Percentiles rank a stretch among this genome's conserved stretches.
Conservation (phyloP, 2,797 vertebrate species). For the Dendrocincla tyrannina region DNA sequence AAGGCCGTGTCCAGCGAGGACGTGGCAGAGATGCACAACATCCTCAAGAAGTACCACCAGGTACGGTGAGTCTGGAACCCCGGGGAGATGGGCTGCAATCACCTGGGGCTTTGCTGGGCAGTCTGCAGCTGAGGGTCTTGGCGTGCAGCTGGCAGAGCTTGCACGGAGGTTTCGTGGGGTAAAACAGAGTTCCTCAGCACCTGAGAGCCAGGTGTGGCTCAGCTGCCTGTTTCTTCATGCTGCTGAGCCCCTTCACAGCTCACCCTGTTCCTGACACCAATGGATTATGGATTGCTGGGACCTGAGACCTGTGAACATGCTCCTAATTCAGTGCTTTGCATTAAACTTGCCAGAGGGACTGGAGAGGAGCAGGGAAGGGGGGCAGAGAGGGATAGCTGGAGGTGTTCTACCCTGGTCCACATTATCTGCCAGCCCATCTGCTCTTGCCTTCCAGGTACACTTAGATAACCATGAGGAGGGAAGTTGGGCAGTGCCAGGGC, state of each 20-base stretch:
- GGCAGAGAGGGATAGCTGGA: neutral
- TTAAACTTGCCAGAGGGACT: neutral
- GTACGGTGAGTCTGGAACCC: slow-evolving; percentile 74
- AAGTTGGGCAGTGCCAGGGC: neutral
- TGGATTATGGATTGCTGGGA: neutral
- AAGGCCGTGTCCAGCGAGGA: slow-evolving; percentile 94
- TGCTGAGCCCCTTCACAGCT: neutral
- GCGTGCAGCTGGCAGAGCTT: neutral
- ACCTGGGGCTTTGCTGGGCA: neutral
- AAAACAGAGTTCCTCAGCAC: rapidly evolving
- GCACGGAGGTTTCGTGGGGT: neutral
- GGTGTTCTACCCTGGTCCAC: neutral
- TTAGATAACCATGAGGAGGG: neutral
- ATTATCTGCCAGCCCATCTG: neutral
- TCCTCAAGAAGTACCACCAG: slow-evolving; percentile 96
- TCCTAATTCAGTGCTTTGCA: neutral
- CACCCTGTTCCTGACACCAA: neutral
- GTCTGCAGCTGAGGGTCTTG: neutral
- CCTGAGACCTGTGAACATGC: neutral
- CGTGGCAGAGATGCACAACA: slow-evolving; percentile 96
- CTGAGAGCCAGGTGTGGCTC: neutral
- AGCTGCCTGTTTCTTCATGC: neutral
- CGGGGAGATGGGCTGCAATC: neutral
- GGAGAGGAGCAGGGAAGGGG: neutral
- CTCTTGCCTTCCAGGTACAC: neutral